Evolutionary conservation across 2,113 vertebrate species (phyloP).

Genomic region (Arizona elegans): DNA sequence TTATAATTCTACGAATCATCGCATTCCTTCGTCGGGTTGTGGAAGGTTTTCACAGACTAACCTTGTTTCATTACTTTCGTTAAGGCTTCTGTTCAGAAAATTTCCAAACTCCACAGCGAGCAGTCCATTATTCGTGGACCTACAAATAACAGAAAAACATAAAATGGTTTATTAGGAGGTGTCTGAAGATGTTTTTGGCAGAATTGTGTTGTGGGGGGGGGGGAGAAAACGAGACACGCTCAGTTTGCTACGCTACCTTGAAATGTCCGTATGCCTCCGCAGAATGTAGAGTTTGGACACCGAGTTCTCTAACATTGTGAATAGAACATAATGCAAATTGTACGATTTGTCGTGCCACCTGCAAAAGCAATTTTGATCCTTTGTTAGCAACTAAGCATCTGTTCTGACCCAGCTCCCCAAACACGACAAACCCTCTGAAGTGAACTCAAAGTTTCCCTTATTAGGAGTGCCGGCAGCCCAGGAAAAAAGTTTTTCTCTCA

Average conservation of each 20-base stretch:
- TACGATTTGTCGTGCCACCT: slow-evolving; percentile 94
- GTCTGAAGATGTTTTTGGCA: slow-evolving; percentile 1
- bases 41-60: slow-evolving; percentile 60
- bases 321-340: slow-evolving; percentile 87
- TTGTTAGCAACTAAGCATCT: not conserved
- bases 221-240: not conserved
- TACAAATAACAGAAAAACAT: slow-evolving; percentile 44
- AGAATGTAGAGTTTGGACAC: slow-evolving; percentile 84
- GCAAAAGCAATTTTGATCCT: slow-evolving; percentile 25
- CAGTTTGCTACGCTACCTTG: slow-evolving; percentile 72
- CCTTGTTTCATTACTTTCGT: slow-evolving; percentile 73
- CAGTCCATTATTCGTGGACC: slow-evolving; percentile 77
- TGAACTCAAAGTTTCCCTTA: too few relatives aligned
- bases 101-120: slow-evolving; percentile 81
- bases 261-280: slow-evolving; percentile 83
- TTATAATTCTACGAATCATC: not conserved
- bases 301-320: slow-evolving; percentile 86
- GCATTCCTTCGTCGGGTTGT: not conserved
- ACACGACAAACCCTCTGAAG: not conserved
- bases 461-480: too few relatives aligned
- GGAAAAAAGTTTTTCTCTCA: too few relatives aligned
- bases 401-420: too few relatives aligned
- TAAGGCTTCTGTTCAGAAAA: slow-evolving; percentile 75
- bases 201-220: not conserved
- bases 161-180: not conserved